phyloP scores from a whole-genome alignment of 2,888 invertebrate species.

The Syrphus vitripennis region DNA sequence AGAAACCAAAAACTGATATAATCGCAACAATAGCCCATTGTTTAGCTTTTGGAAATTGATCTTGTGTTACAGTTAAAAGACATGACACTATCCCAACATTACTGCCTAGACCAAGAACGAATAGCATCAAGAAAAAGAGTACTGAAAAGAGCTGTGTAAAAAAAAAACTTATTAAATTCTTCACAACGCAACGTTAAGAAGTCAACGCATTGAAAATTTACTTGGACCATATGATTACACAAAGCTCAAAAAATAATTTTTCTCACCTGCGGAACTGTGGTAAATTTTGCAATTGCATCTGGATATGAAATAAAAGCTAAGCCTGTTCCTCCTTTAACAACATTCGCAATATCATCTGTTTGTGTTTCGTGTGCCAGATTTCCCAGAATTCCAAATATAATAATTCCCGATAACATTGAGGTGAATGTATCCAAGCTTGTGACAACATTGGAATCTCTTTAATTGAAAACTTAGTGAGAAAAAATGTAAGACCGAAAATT shows the following conservation, averaged over 20 bases:
- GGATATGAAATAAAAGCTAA: slow-evolving; percentile 90
- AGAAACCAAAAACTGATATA: slow-evolving; percentile 82
- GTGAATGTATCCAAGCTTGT: slow-evolving; percentile 92
- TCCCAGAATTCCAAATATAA: slow-evolving; percentile 92
- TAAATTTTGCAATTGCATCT: slow-evolving; percentile 83
- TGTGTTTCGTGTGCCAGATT: slow-evolving; percentile 87
- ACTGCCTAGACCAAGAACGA: slow-evolving; percentile 82
- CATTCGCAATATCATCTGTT: slow-evolving; percentile 83
- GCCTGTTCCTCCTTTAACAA: slow-evolving; percentile 88
- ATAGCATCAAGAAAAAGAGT: slow-evolving; percentile 83
- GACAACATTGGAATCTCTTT: slow-evolving; percentile 90
- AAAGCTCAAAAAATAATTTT: too few species aligned
- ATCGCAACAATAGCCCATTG: slow-evolving; percentile 82
- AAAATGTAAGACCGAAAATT: neutral
- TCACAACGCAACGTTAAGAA: too few species aligned
- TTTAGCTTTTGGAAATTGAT: slow-evolving; percentile 79
- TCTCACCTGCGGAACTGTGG: slow-evolving; percentile 82
- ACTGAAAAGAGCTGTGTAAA: slow-evolving; percentile 81
- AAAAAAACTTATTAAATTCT: too few species aligned
- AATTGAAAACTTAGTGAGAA: slow-evolving; percentile 11
- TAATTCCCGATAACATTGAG: slow-evolving; percentile 90
- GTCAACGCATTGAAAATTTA: too few species aligned
- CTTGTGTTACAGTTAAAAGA: slow-evolving; percentile 81
- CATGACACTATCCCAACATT: slow-evolving; percentile 81
- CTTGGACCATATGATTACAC: too few species aligned